phyloP scores from a whole-genome alignment of 2,113 vertebrate genomes.

The Daubentonia madagascariensis region DNA sequence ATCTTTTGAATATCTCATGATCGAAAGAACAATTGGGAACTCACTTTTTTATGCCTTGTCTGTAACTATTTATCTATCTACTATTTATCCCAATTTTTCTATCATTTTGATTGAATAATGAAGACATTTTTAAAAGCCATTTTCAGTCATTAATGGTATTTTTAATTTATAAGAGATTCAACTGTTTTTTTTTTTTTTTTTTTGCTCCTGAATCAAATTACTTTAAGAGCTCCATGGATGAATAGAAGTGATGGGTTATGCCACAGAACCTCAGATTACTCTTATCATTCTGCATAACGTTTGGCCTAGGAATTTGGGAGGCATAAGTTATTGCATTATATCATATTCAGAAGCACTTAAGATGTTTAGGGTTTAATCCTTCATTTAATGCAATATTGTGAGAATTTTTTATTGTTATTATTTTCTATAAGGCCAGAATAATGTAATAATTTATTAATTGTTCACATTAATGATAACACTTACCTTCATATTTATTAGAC shows the following conservation, averaged over 20 bases:
- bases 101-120: neutral
- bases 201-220: neutral
- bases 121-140: neutral
- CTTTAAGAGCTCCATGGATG: neutral
- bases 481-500: neutral
- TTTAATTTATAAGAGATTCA: slow-evolving; percentile 2
- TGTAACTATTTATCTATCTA: neutral
- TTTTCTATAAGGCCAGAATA: neutral
- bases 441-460: neutral
- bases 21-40: slow-evolving; percentile 53
- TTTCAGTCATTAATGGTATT: neutral
- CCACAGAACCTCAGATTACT: neutral
- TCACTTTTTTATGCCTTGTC: neutral
- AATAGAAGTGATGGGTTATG: neutral
- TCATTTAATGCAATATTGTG: neutral
- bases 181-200: neutral
- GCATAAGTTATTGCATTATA: neutral
- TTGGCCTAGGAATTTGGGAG: neutral
- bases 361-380: neutral
- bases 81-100: neutral
- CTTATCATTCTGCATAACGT: neutral
- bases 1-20: slow-evolving; percentile 20
- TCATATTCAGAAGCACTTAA: neutral
- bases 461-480: neutral
- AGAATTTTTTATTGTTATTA: neutral